A percentile compares a stretch with the other conserved stretches of the same genome.
Conservation (phyloP, 2,113 vertebrate genomes). For the Nasalis larvatus region DNA sequence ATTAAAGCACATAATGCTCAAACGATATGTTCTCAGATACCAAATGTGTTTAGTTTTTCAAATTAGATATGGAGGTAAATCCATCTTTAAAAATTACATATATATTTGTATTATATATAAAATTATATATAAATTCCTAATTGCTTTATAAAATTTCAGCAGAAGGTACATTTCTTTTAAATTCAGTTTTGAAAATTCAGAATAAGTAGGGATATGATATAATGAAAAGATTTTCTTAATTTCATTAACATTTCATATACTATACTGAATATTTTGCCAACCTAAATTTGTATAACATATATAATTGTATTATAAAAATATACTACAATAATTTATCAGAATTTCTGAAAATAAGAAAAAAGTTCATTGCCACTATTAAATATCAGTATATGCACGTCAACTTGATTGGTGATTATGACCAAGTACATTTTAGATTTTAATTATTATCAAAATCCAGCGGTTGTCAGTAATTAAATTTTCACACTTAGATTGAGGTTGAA, state of each 20-base stretch:
- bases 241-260: neutral
- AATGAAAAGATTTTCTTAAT: slow-evolving; percentile 26
- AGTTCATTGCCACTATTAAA: neutral
- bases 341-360: neutral
- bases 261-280: neutral
- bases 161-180: neutral
- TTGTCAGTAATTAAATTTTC: neutral
- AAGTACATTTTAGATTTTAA: neutral
- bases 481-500: neutral
- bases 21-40: neutral
- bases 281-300: neutral
- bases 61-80: neutral
- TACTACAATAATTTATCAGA: neutral
- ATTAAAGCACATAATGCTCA: neutral
- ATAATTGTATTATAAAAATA: neutral
- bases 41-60: neutral
- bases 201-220: neutral
- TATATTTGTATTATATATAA: neutral
- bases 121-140: neutral
- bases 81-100: neutral
- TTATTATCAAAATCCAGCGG: neutral
- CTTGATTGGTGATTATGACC: neutral
- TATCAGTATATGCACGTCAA: neutral
- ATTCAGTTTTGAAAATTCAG: slow-evolving; percentile 10
- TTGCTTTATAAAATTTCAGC: neutral